Evolutionary conservation across 2,797 vertebrate genomes (phyloP), one percentile per base, ranked within the genome.

Genomic region (Ambastaia sidthimunki): DNA sequence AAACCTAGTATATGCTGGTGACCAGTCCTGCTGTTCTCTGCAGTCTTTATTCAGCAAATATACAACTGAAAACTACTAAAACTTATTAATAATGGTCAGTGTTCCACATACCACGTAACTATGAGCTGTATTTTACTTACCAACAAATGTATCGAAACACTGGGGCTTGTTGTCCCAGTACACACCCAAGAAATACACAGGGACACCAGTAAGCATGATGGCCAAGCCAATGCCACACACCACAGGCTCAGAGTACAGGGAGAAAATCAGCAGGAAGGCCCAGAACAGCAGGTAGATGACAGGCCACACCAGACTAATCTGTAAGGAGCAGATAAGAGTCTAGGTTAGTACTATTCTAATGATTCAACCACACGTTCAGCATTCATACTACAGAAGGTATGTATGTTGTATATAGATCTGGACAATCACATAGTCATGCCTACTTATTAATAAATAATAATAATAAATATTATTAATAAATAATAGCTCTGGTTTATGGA

Each of bases 211-310:
- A 80, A 97, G 90, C 97, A 98, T 97, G 91, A 98, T 98, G 84
- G 95, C 96, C 83, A 98, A 91, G 74, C 97, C 97, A 2, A 94
- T 96, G 82, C 97, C 96, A 7, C 97, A 98, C 59, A 98, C 97
- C 85, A 98, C 80, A 0, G 97, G 97, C 88, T 98, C 97, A 0
- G 96, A 97, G 93, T 95, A 97, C 3, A 98, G 91, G 71, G 96
- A 97, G 91, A 98, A 98, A 88, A 97, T 91, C 80, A 98, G 92
- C 86, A 98, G 85, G 92, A 97, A 97, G 82, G 97, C 96, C 96
- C 96, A 98, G 91, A 98, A 97, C 59, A 97, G 80, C 88, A 97
- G 91, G 89, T 98, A 98, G 90, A 96, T 94, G 31, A 96, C 90
- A 0, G 97, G 97, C 92, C 96, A 97, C 62, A 97, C 88, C 69